Evolutionary conservation across 2,888 invertebrate species (phyloP).

Genomic region (Odontocolon sp.): DNA sequence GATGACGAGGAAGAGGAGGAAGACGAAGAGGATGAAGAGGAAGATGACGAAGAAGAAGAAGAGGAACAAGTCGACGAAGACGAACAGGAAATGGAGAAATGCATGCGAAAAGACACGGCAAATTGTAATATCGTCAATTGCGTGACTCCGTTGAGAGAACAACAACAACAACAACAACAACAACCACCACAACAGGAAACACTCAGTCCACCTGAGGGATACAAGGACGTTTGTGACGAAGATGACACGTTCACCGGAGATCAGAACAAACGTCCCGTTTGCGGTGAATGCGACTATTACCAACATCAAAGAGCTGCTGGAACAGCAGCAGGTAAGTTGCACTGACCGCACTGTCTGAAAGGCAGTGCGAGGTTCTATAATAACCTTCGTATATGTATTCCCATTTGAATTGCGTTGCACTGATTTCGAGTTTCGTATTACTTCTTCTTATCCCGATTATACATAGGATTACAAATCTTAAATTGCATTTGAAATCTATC

Average conservation of each 20-base stretch:
- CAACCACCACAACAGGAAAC: slow-evolving; percentile 85
- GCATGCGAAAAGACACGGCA: slow-evolving; percentile 34
- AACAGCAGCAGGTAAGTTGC: slow-evolving; percentile 81
- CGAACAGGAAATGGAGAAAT: slow-evolving; percentile 58
- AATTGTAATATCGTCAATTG: slow-evolving; percentile 53
- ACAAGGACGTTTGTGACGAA: slow-evolving; percentile 91
- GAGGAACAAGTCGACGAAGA: slow-evolving; percentile 52
- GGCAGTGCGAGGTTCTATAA: not conserved
- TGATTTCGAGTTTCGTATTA: too few relatives aligned
- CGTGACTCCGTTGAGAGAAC: slow-evolving; percentile 36
- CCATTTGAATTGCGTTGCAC: too few relatives aligned
- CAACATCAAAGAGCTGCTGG: slow-evolving; percentile 69
- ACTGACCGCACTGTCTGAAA: slow-evolving; percentile 9
- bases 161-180: slow-evolving; percentile 75
- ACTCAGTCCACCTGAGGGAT: slow-evolving; percentile 94
- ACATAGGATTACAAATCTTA: too few relatives aligned
- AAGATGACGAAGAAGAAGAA: slow-evolving; percentile 65
- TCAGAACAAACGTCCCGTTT: slow-evolving; percentile 79
- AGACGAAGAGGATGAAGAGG: slow-evolving; percentile 62
- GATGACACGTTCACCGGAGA: slow-evolving; percentile 82
- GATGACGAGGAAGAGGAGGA: slow-evolving; percentile 67
- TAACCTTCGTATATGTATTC: too few relatives aligned
- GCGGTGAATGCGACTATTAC: slow-evolving; percentile 84
- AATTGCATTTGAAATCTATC: too few relatives aligned
- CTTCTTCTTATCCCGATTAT: too few relatives aligned